Evolutionary conservation across 1,140 invertebrate genomes (phyloP), one percentile per base, ranked within the genome.

Genomic region (Mamestra configurata): DNA sequence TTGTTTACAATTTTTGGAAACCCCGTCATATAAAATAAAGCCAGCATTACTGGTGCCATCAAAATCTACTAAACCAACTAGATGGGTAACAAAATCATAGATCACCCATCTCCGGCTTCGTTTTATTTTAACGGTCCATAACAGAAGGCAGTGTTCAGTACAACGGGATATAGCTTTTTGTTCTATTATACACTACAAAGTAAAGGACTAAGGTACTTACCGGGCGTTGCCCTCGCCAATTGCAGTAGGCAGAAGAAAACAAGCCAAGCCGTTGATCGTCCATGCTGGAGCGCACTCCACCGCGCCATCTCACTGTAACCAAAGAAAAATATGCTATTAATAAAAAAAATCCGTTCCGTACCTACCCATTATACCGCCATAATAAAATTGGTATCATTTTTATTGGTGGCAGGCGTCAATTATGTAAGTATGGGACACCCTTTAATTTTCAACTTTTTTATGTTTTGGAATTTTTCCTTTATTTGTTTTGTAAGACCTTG

Each of bases 281-380:
- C 89, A 87, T 92, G 89, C 88, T 88, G 89, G 82, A 90, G 91
- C 89, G 92, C 90, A 75, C 84, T 79, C 89, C 92, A 86, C 88
- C 90, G 93, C 91, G 91, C 89, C 93, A 94, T 94, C 90, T 94
- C 93, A 93, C 93, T 94, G 89, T 51, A 92, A 92, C 81, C 92
- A 49, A 64, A 8, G 40, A 4, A 64, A 86, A 77, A 24, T 24
- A 3, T 35, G 70, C 70, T 27, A 53, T 40, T 40, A 70, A 72
- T 10, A 8, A 35, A 5, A 53, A 4, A 18, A 31, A 31, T 59
- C 11, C 20, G 8, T 35, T 7, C 7, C 7, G 31, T 35, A 7
- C 7, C 7, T 3, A 7, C 3, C 31, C 31, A 35, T 7, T 35
- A 35, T 35, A 3, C 7, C 31, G 31, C 31, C 31, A 4, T 3